Evolutionary conservation across 2,113 vertebrate species (phyloP).

Genomic region (Alligator mississippiensis): DNA sequence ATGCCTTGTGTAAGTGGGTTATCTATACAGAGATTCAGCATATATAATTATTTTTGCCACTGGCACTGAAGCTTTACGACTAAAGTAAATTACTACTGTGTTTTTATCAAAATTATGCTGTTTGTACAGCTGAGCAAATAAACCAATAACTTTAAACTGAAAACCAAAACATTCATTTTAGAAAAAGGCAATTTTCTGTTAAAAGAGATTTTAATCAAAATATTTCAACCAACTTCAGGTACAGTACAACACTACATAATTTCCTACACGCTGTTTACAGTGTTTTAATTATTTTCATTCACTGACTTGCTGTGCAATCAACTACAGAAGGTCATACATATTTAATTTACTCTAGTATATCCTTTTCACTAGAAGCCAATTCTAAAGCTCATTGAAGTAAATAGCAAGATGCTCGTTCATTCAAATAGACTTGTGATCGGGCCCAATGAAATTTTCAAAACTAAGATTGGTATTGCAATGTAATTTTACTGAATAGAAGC

Average conservation of each 20-base stretch:
- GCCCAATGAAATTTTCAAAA: neutral
- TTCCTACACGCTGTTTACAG: neutral
- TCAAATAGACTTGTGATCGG: neutral
- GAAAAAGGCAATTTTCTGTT: neutral
- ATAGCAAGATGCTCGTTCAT: neutral
- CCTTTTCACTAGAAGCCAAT: neutral
- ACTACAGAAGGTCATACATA: neutral
- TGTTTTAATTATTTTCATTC: neutral
- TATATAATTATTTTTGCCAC: neutral
- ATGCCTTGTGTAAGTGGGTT: neutral
- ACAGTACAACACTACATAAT: neutral
- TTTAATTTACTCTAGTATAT: neutral
- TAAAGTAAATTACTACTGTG: neutral
- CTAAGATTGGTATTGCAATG: neutral
- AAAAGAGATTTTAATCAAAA: neutral
- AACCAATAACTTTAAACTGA: neutral
- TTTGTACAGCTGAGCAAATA: neutral
- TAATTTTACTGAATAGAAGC: neutral
- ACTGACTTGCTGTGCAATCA: neutral
- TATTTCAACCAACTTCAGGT: rapidly evolving
- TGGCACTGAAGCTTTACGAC: neutral
- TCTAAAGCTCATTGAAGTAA: neutral
- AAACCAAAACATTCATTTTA: neutral
- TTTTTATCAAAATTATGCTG: neutral
- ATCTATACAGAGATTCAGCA: neutral